Base-by-base conservation (phyloP, 2,888 invertebrate species). In the Brachycybe producta region DNA sequence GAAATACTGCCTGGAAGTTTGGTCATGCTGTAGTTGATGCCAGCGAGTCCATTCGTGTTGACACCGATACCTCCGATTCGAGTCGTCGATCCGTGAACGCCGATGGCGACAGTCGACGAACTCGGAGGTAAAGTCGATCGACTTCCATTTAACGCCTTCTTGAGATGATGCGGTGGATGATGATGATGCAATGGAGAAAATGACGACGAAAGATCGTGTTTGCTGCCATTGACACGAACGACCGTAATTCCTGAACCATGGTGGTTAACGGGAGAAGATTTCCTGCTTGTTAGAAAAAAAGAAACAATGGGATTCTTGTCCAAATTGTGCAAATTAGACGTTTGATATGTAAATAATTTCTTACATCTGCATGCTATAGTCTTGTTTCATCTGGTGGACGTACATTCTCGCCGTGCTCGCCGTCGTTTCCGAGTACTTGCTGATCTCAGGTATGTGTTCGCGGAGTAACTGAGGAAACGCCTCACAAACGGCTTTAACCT, bases 391-490 rank as follows among this genome's bases (percentile, higher is more conserved):
- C 55, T 69, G 67, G 55, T 70, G 70, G 11, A 69, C 62, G 43
- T 65, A 62, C 8, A 65, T 60, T 39, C 67, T 56, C 8, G 66
- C 66, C 27, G 66, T 61, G 39, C 64, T 63, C 21, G 65, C 62
- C 1, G 63, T 61, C 52, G 61, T 62, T 52, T 64, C 61, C 17
- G 61, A 61, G 49, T 79, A 75, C 57, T 80, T 79, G 24, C 80
- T 67, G 51, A 84, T 79, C 57, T 82, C 82, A 21, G 77, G 75
- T 52, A 87, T 74, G 63, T 85, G 78, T 61, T 84, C 84, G 2
- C 81, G 82, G 65, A 87, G 82, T 42, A 88, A 73, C 44, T 79
- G 76, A 7, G 86, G 87, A 70, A 81, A 82, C 44, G 79, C 79
- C 62, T 83, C 80, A 64, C 84, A 84, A 23, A 90, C 73, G 21